A percentile compares a stretch with the other conserved stretches of the same genome.
Evolutionary conservation across 2,797 vertebrate genomes (phyloP).

Genomic region (Galagoides demidoff): DNA sequence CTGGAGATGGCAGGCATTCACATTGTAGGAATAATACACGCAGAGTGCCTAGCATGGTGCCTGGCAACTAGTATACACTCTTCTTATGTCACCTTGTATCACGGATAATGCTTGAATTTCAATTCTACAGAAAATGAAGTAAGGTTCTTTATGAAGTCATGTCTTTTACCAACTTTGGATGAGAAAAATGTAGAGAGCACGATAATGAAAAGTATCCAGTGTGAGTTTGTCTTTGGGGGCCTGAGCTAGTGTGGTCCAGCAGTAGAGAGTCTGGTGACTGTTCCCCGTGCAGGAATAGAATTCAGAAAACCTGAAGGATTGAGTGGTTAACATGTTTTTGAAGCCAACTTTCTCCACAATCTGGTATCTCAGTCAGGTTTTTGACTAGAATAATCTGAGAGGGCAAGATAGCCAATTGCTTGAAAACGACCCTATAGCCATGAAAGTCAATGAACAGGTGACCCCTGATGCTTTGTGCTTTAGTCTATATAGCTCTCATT

Average conservation of each 20-base stretch:
- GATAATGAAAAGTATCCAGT: background rate
- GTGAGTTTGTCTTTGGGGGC: background rate
- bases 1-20: background rate
- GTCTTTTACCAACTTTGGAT: background rate
- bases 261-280: background rate
- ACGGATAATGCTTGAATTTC: background rate
- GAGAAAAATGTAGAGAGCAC: background rate
- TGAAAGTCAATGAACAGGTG: background rate
- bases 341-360: constrained; percentile 50
- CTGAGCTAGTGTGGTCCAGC: background rate
- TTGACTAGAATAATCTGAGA: constrained; percentile 53
- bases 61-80: background rate
- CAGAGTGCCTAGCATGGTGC: background rate
- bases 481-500: background rate
- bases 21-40: constrained; percentile 11
- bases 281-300: background rate
- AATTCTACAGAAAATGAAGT: constrained; percentile 6
- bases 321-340: constrained; percentile 27
- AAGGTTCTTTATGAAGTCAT: background rate
- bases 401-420: background rate
- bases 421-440: background rate
- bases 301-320: constrained; percentile 49
- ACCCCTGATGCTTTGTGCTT: background rate
- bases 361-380: constrained; percentile 36
- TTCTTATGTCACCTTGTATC: background rate